Base-by-base conservation (phyloP, 2,113 vertebrate genomes). In the Halichoeres trimaculatus region DNA sequence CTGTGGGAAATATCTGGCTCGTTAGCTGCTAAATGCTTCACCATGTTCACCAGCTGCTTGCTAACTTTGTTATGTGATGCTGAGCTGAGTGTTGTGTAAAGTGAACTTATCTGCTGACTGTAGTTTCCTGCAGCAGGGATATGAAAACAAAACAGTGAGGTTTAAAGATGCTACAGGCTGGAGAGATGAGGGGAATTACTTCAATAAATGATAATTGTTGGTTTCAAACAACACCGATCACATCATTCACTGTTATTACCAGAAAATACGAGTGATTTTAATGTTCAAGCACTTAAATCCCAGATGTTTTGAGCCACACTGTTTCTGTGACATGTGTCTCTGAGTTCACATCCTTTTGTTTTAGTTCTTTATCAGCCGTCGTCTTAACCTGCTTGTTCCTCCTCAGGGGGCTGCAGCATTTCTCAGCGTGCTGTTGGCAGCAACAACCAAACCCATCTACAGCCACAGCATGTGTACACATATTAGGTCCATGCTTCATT, bases 401-500 rank as follows among this genome's bases (percentile, higher is more conserved):
- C 55, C 63, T 35, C 17, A 63, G 50, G 17, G 7, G 22, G 17
- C 20, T 62, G 30, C 11, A 61, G 57, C 19, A 35, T 58, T 43
- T 61, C 81, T 53, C 75, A 78, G 65, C 69, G 62, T 23, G 45
- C 58, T 34, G 36, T 60, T 50, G 63, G 72, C 53, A 45, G 35
- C 19, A 41, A 72, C 51, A 3, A 0, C 9, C 19, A 68, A 65
- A 56, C 13, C 41, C 14, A 57, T 63, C 35, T 35, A 30, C 30
- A 54, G 41, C 38, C 57, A n/a, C 61, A 50, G 53, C 47, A 47
- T 67, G 62, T 53, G 20, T 10, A 36, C 59, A 58, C 56, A 65
- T 69, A 74, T 72, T 62, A 81, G 64, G 50, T 36, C 53, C 1
- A 47, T 57, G 11, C 54, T 50, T 84, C 34, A 84, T 81, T 81